Percentiles rank a stretch among this genome's conserved stretches.
Evolutionary conservation across 2,888 invertebrate species (phyloP).

Genomic region (Isoperla grammatica): DNA sequence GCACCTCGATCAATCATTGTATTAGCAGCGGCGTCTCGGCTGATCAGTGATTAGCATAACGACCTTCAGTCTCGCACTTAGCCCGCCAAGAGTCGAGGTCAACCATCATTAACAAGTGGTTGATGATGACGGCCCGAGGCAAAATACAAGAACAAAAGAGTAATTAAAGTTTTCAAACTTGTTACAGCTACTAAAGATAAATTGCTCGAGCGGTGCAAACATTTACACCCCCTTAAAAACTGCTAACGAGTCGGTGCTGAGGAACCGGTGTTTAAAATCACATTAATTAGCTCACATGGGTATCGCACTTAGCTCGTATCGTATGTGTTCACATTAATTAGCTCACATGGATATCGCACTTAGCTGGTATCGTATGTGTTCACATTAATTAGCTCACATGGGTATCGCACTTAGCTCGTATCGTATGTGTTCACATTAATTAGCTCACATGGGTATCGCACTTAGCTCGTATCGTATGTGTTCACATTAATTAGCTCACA

Average conservation of each 20-base stretch:
- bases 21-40: not conserved
- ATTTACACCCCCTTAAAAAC: not conserved
- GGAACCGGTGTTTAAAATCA: not conserved
- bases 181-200: not conserved
- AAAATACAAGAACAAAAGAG: not conserved
- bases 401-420: no score
- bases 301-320: no score
- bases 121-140: not conserved
- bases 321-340: not conserved
- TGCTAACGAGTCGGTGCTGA: not conserved
- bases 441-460: no score
- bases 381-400: no score
- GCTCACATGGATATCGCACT: no score
- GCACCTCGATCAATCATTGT: not conserved
- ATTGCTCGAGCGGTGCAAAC: not conserved
- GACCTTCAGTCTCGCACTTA: not conserved
- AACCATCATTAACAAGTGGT: not conserved
- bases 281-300: not conserved
- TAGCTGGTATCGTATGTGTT: no score
- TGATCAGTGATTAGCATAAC: not conserved
- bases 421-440: no score
- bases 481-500: no score
- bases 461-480: no score
- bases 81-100: not conserved
- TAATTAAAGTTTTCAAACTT: slow-evolving; percentile 1